A percentile compares a stretch with the other conserved stretches of the same genome.
phyloP scores from a whole-genome alignment of 1,140 invertebrate genomes.

The Ceratina australensis region DNA sequence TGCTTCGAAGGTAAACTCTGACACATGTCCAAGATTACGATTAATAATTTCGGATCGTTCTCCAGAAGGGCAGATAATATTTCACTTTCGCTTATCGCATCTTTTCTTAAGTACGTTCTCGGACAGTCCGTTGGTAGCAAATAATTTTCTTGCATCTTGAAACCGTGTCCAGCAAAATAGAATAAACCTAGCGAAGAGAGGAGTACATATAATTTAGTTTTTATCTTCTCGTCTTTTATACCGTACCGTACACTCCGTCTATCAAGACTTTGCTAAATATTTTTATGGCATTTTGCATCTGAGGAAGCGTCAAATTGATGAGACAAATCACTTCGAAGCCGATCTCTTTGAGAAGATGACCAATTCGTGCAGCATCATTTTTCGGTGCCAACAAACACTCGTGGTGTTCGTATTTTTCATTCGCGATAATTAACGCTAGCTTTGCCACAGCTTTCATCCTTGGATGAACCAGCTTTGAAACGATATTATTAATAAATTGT shows the following conservation, averaged over 20 bases:
- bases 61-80: slow-evolving; percentile 66
- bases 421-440: slow-evolving; percentile 73
- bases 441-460: slow-evolving; percentile 70
- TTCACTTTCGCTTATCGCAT: slow-evolving; percentile 74
- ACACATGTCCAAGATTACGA: slow-evolving; percentile 75
- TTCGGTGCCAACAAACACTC: slow-evolving; percentile 66
- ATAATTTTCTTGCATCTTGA: slow-evolving; percentile 75
- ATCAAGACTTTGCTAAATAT: slow-evolving; percentile 65
- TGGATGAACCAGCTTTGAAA: slow-evolving; percentile 61
- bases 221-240: neutral
- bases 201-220: slow-evolving; percentile 8
- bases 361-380: slow-evolving; percentile 71
- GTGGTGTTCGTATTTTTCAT: slow-evolving; percentile 69
- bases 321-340: slow-evolving; percentile 73
- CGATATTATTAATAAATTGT: slow-evolving; percentile 23
- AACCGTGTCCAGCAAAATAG: slow-evolving; percentile 77
- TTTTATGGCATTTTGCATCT: slow-evolving; percentile 72
- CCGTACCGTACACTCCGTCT: slow-evolving; percentile 71
- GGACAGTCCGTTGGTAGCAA: slow-evolving; percentile 74
- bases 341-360: slow-evolving; percentile 68
- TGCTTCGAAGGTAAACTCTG: slow-evolving; percentile 70
- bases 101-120: slow-evolving; percentile 62
- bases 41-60: slow-evolving; percentile 71
- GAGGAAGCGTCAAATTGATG: slow-evolving; percentile 63
- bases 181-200: slow-evolving; percentile 66